phyloP scores from a whole-genome alignment of 92 coral and sea anemone species.

The Porites cylindrica region DNA sequence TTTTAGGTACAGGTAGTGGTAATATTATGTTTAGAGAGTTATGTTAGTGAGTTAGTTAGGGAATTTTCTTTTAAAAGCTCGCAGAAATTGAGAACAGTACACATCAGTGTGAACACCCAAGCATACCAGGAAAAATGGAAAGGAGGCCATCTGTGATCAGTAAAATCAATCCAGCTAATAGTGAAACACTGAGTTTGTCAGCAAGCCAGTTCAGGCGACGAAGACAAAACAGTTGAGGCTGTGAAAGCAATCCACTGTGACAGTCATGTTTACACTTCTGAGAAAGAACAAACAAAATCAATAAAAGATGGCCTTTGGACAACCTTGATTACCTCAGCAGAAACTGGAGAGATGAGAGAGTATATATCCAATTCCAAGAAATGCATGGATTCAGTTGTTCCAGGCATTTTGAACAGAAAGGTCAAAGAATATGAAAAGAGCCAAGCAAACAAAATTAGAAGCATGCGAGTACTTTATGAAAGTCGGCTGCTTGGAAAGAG shows the following conservation, averaged over 20 bases:
- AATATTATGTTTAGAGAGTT: conserved; percentile 15
- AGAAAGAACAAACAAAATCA: conserved; percentile 40
- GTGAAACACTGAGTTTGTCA: conserved; percentile 44
- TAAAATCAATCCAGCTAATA: conserved; percentile 32
- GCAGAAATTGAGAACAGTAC: conserved; percentile 29
- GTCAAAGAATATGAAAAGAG: conserved; percentile 68
- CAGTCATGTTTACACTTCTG: conserved; percentile 36
- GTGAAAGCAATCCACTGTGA: conserved; percentile 66
- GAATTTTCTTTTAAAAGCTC: conserved; percentile 31
- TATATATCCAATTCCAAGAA: neutral
- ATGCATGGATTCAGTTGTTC: conserved; percentile 66
- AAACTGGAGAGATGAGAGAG: too few relatives aligned
- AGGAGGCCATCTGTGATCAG: conserved; percentile 29
- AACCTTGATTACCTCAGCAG: neutral
- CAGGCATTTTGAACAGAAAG: conserved; percentile 60
- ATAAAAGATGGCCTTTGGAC: conserved; percentile 70
- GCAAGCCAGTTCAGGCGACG: conserved; percentile 45
- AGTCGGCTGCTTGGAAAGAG: conserved; percentile 72
- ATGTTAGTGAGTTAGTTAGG: conserved; percentile 25
- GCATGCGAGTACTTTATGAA: conserved; percentile 74
- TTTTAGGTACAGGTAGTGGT: neutral
- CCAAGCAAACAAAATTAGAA: conserved; percentile 69
- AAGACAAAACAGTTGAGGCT: conserved; percentile 62
- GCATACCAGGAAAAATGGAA: conserved; percentile 29
- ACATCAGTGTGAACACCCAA: conserved; percentile 34